These are phyloP conservation scores for Siderastrea radians DNA, from an alignment of 92 coral and sea anemone species.

Conservation along the genomic window DNA sequence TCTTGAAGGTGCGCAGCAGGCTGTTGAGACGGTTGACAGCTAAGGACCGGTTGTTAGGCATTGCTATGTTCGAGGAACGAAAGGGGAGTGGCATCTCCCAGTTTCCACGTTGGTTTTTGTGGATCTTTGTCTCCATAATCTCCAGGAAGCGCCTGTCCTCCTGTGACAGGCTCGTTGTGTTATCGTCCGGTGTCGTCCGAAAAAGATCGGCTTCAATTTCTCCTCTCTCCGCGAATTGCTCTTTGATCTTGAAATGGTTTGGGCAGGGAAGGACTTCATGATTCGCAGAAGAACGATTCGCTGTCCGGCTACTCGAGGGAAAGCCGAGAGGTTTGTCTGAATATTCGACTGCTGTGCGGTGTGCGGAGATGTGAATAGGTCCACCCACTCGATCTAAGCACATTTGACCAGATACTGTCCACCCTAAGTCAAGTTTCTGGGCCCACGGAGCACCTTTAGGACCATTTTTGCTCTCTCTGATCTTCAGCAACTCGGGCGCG, in stretches of 20 bases:
- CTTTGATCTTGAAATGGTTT: slow-evolving; percentile 53
- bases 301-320: neutral
- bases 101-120: no score
- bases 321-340: neutral
- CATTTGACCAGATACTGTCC: slow-evolving; percentile 28
- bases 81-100: no score
- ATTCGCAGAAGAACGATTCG: neutral
- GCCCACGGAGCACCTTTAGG: slow-evolving; percentile 16
- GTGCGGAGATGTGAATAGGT: neutral
- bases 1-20: no score
- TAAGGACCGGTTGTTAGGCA: no score
- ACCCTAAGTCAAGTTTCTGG: slow-evolving; percentile 50
- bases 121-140: no score
- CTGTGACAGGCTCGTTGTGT: neutral
- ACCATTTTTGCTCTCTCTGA: slow-evolving; percentile 67
- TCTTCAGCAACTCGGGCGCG: slow-evolving; percentile 48
- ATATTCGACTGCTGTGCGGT: neutral
- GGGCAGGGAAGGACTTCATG: slow-evolving; percentile 43
- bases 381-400: no score
- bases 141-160: no score
- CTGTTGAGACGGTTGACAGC: no score
- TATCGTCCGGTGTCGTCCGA: slow-evolving; percentile 1
- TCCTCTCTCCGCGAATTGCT: slow-evolving; percentile 10
- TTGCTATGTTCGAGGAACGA: no score
- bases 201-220: slow-evolving; percentile 9